Evolutionary conservation across 1,140 invertebrate species (phyloP).

Genomic region (Pseudomyrmex dendroicus): DNA sequence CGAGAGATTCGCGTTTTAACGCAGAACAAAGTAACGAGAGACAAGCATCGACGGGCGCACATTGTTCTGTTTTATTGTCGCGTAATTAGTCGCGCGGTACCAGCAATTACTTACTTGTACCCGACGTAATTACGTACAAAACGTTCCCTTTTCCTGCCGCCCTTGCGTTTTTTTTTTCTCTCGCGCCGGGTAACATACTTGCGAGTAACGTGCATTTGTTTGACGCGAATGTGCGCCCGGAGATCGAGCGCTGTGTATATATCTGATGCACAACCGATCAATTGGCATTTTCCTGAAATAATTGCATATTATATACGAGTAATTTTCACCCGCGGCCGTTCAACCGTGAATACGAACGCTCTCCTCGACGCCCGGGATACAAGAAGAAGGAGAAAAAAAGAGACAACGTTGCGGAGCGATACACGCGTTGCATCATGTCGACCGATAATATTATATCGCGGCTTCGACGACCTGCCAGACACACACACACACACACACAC

Average conservation of each 20-base stretch:
- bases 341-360: conserved; percentile 70
- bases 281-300: conserved; percentile 73
- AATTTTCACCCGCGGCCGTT: conserved; percentile 70
- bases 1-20: not conserved
- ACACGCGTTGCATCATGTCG: conserved; percentile 62
- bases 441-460: conserved; percentile 61
- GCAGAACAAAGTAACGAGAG: conserved; percentile 5
- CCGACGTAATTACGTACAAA: not conserved
- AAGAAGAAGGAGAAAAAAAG: not conserved
- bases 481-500: not conserved
- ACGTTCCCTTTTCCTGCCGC: conserved; percentile 37
- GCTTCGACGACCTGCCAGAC: not conserved
- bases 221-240: conserved; percentile 42
- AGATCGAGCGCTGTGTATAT: conserved; percentile 28
- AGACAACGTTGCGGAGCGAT: conserved; percentile 55
- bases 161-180: conserved; percentile 1
- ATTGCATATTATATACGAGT: conserved; percentile 68
- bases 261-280: conserved; percentile 73
- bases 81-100: conserved; percentile 16
- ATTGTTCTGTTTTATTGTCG: conserved; percentile 39
- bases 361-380: conserved; percentile 38
- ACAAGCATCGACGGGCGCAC: not conserved
- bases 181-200: not conserved
- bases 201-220: conserved; percentile 16
- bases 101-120: not conserved